A percentile compares a stretch with the other conserved stretches of the same genome.
phyloP scores from a whole-genome alignment of 1,140 invertebrate genomes.

The Drosophila orosa region DNA sequence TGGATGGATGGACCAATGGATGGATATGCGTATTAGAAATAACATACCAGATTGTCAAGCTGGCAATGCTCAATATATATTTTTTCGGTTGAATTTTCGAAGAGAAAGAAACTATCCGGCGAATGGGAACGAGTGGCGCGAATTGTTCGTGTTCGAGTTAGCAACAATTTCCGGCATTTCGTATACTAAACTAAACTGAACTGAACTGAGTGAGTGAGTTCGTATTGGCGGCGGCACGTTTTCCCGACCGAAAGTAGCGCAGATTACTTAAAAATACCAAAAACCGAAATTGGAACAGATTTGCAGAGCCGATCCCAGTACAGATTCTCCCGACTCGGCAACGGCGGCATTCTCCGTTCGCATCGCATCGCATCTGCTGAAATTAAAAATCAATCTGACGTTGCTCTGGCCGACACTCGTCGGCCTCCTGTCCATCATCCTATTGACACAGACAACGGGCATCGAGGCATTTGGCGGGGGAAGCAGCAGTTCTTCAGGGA shows the following conservation, averaged over 20 bases:
- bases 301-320: conserved; percentile 23
- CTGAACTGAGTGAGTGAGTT: conserved; percentile 36
- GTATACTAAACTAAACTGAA: conserved; percentile 66
- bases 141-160: conserved; percentile 50
- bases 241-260: conserved; percentile 58
- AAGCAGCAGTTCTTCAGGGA: conserved; percentile 11
- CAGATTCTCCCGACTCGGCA: conserved; percentile 9
- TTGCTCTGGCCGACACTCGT: conserved; percentile 58
- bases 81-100: conserved; percentile 48
- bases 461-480: conserved; percentile 37
- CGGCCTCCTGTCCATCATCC: conserved; percentile 68
- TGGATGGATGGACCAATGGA: conserved; percentile 23
- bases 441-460: conserved; percentile 64
- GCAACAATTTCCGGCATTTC: conserved; percentile 80
- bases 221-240: conserved; percentile 44
- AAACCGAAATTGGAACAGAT: conserved; percentile 53
- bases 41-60: conserved; percentile 44
- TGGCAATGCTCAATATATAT: conserved; percentile 57
- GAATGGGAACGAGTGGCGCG: conserved; percentile 50
- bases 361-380: conserved; percentile 43
- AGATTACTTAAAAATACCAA: conserved; percentile 78
- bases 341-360: conserved; percentile 31
- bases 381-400: conserved; percentile 75
- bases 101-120: conserved; percentile 25
- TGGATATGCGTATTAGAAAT: conserved; percentile 40